A percentile compares a stretch with the other conserved stretches of the same genome.
phyloP scores from a whole-genome alignment of 2,888 invertebrate genomes.

The Blomia tropicalis region DNA sequence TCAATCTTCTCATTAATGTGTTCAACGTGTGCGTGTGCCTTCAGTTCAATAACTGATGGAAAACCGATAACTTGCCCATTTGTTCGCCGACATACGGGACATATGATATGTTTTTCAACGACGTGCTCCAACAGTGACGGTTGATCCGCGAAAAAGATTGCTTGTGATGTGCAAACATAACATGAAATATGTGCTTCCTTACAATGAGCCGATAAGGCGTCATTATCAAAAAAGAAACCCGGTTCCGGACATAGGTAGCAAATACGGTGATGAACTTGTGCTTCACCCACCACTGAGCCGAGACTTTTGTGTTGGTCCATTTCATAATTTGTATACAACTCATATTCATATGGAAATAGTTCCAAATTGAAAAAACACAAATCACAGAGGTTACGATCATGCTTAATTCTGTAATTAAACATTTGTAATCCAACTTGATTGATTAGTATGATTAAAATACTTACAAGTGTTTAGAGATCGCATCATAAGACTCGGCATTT shows the following conservation, averaged over 20 bases:
- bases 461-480: not conserved
- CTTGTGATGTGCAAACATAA: not conserved
- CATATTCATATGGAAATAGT: constrained; percentile 9
- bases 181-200: constrained; percentile 7
- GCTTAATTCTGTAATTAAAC: not conserved
- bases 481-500: not conserved
- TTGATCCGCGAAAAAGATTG: constrained; percentile 8
- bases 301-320: constrained; percentile 8
- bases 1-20: not conserved
- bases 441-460: not conserved
- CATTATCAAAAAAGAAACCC: not conserved
- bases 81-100: not conserved
- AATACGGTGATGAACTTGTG: not conserved
- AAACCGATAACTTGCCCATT: constrained; percentile 6
- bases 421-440: not conserved
- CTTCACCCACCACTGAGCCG: not conserved
- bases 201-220: not conserved
- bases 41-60: constrained; percentile 5
- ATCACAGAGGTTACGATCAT: not conserved
- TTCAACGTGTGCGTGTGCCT: constrained; percentile 1
- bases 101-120: not conserved
- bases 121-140: constrained; percentile 6
- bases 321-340: not conserved
- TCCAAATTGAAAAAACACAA: constrained; percentile 8
- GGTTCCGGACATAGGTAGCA: constrained; percentile 1